Conservation (phyloP, 2,113 vertebrate species). For the Lipotes vexillifer region DNA sequence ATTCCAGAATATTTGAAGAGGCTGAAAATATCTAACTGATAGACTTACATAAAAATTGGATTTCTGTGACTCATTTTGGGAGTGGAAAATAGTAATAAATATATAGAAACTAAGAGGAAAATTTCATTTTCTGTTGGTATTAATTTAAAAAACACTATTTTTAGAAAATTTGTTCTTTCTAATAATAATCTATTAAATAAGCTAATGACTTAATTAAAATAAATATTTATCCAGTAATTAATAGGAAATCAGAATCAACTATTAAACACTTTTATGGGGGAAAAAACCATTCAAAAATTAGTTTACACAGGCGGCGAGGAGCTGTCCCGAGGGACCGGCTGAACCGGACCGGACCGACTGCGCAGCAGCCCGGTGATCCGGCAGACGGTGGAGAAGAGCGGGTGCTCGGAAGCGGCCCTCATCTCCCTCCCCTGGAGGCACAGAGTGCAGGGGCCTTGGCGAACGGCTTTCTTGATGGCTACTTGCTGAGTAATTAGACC, state of each 20-base stretch:
- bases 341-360: neutral
- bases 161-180: neutral
- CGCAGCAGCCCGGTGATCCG: rapidly evolving
- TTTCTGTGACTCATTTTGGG: neutral
- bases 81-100: neutral
- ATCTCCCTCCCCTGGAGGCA: neutral
- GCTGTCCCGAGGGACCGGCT: neutral
- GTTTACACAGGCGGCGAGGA: neutral
- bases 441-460: conserved; percentile 35
- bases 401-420: neutral
- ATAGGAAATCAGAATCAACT: neutral
- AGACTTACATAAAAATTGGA: neutral
- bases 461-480: conserved; percentile 68
- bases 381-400: neutral
- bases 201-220: neutral
- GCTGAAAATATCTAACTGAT: neutral
- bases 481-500: conserved; percentile 61
- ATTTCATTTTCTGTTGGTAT: neutral
- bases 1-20: neutral
- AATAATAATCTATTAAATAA: neutral
- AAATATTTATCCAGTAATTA: neutral
- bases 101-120: neutral
- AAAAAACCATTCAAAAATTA: no score
- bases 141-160: neutral
- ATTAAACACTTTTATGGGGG: neutral